phyloP scores from a whole-genome alignment of 2,797 vertebrate species.

The Notamacropus eugenii region DNA sequence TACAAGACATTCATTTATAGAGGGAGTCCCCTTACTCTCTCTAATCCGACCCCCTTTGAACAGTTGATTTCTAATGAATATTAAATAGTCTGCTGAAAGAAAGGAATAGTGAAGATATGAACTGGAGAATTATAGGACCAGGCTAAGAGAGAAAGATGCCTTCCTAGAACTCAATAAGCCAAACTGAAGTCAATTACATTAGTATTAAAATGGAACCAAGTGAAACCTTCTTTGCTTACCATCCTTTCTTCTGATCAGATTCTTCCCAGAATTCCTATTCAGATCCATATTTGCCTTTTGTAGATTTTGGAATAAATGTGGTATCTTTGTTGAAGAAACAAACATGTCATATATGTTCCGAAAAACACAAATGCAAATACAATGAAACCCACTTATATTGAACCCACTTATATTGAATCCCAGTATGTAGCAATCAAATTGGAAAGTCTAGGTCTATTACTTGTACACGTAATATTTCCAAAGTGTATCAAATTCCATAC shows the following conservation, averaged over 20 bases:
- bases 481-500: constrained; percentile 79
- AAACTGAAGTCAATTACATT: constrained; percentile 64
- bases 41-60: constrained; percentile 52
- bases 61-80: constrained; percentile 50
- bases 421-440: constrained; percentile 77
- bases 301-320: constrained; percentile 66
- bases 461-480: constrained; percentile 79
- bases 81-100: constrained; percentile 66
- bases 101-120: constrained; percentile 50
- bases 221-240: constrained; percentile 55
- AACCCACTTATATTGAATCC: constrained; percentile 77
- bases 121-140: constrained; percentile 46
- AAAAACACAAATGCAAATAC: constrained; percentile 78
- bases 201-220: constrained; percentile 54
- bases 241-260: constrained; percentile 56
- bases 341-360: constrained; percentile 60
- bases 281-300: constrained; percentile 68
- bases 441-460: constrained; percentile 76
- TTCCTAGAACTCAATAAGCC: constrained; percentile 60
- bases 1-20: constrained; percentile 9
- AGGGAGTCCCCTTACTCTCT: constrained; percentile 46
- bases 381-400: constrained; percentile 65
- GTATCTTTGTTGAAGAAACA: constrained; percentile 69
- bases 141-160: constrained; percentile 48
- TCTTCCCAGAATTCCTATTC: constrained; percentile 70